phyloP scores from a whole-genome alignment of 2,113 vertebrate genomes.

The Eclectus roratus region DNA sequence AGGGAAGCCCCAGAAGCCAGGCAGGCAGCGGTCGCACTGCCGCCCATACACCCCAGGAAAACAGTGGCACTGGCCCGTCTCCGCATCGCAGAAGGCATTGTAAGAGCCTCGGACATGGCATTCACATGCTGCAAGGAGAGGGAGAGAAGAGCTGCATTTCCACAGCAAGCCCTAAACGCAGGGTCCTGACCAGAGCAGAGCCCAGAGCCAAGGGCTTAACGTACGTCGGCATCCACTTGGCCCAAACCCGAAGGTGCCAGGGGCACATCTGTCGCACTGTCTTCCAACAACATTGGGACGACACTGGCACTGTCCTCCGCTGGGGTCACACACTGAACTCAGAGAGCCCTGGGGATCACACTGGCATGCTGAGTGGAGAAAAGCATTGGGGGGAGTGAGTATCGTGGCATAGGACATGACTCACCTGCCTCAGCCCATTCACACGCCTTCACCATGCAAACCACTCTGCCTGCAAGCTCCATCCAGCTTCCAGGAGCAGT shows the following conservation, averaged over 20 bases:
- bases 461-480: background rate
- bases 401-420: fast-evolving
- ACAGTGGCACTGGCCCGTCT: conserved; percentile 90
- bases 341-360: conserved; percentile 95
- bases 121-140: conserved; percentile 79
- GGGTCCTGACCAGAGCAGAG: background rate
- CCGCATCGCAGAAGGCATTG: conserved; percentile 79
- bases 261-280: conserved; percentile 87
- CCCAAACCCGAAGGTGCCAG: conserved; percentile 91
- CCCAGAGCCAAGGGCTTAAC: conserved; percentile 19
- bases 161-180: fast-evolving
- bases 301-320: conserved; percentile 91
- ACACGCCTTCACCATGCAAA: fast-evolving
- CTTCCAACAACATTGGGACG: conserved; percentile 88
- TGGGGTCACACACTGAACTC: conserved; percentile 90
- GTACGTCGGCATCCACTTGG: conserved; percentile 90
- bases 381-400: background rate
- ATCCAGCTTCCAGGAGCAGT: background rate
- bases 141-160: background rate
- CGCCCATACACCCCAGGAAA: conserved; percentile 81
- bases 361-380: conserved; percentile 80
- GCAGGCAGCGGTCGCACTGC: conserved; percentile 89
- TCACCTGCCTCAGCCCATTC: fast-evolving
- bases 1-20: conserved; percentile 93
- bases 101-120: conserved; percentile 87